Conservation (phyloP, 2,113 vertebrate genomes). For the Ceyx cyanopectus region DNA sequence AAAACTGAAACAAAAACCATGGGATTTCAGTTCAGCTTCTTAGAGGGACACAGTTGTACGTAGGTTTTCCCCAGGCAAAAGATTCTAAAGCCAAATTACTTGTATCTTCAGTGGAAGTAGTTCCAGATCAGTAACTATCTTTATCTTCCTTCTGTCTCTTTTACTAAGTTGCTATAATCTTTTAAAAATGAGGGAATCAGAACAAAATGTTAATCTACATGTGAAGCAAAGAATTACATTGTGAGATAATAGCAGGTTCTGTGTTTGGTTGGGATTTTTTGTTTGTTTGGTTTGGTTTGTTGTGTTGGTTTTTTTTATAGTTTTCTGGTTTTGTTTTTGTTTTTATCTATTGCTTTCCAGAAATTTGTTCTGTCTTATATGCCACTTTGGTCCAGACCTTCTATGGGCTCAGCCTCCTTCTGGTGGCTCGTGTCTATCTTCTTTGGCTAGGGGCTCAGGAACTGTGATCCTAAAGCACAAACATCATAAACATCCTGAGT, state of each 20-base stretch:
- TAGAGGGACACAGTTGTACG: neutral
- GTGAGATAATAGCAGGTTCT: neutral
- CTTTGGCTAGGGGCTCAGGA: neutral
- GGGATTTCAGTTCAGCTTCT: neutral
- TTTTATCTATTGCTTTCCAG: neutral
- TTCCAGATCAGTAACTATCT: neutral
- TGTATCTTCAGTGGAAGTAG: neutral
- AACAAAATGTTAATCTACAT: neutral
- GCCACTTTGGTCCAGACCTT: neutral
- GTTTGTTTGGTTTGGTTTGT: too few species aligned
- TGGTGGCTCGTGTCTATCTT: neutral
- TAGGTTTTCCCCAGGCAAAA: neutral
- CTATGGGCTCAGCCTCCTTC: neutral
- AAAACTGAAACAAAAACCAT: neutral
- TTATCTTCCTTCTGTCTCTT: neutral
- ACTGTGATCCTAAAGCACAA: neutral
- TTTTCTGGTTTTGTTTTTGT: neutral
- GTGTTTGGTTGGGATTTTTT: too few species aligned
- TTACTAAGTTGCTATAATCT: neutral
- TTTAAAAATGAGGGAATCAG: neutral
- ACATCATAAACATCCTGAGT: neutral
- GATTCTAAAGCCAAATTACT: neutral
- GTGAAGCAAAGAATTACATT: neutral
- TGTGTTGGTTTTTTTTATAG: fast-evolving
- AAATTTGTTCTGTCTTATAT: neutral